A percentile compares a stretch with the other conserved stretches of the same genome.
Evolutionary conservation across 2,888 invertebrate species (phyloP).

Genomic region (Drepana falcataria): DNA sequence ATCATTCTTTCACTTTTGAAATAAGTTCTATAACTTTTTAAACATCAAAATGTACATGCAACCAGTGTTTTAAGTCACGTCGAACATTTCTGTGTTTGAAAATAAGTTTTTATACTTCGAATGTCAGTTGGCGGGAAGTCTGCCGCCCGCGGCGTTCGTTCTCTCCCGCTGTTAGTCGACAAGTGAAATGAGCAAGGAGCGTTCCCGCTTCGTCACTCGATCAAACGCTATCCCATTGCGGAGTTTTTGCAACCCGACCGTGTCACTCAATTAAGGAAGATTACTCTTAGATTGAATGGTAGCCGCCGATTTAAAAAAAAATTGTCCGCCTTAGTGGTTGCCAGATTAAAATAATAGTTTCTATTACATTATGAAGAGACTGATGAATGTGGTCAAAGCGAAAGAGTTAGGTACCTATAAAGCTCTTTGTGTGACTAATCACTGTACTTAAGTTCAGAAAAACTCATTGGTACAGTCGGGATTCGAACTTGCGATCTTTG

Average conservation of each 20-base stretch:
- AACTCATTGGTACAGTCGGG: too few relatives aligned
- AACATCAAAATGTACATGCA: constrained; percentile 5
- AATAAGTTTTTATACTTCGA: constrained; percentile 22
- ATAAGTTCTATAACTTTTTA: constrained; percentile 14
- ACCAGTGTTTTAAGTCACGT: constrained; percentile 36
- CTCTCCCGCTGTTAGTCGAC: constrained; percentile 41
- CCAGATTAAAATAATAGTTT: too few relatives aligned
- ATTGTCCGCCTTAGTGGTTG: not conserved
- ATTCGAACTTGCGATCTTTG: too few relatives aligned
- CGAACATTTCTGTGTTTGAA: constrained; percentile 37
- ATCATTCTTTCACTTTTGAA: constrained; percentile 10
- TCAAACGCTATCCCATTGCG: constrained; percentile 32
- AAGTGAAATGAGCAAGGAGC: constrained; percentile 50
- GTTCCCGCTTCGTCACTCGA: constrained; percentile 35
- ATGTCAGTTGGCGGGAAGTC: constrained; percentile 17
- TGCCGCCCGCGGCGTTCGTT: constrained; percentile 40
- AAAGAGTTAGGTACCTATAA: too few relatives aligned
- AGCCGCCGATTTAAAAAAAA: constrained; percentile 24
- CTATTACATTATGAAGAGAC: too few relatives aligned
- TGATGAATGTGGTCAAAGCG: too few relatives aligned
- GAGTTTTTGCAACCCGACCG: constrained; percentile 38
- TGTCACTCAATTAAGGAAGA: constrained; percentile 46
- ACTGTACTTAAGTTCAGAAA: too few relatives aligned
- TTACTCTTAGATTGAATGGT: constrained; percentile 36
- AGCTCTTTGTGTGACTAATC: too few relatives aligned